phyloP scores from a whole-genome alignment of 1,140 invertebrate species.

The Tetragonula clypearis region DNA sequence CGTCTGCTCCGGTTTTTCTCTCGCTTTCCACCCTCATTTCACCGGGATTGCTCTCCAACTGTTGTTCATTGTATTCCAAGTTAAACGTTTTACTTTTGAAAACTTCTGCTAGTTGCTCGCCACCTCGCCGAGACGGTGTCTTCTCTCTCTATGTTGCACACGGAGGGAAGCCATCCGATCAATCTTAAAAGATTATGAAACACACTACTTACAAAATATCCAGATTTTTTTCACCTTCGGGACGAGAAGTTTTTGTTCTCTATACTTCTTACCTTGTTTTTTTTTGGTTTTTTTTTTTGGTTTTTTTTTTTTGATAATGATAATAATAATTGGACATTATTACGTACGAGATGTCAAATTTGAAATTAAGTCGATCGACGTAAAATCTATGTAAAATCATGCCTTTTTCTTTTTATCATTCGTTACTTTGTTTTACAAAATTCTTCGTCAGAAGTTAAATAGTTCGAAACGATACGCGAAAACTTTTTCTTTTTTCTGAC shows the following conservation, averaged over 20 bases:
- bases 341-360: background rate
- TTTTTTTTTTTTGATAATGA: background rate
- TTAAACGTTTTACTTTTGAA: constrained; percentile 23
- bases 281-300: no score
- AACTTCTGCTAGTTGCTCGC: constrained; percentile 25
- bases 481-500: constrained; percentile 15
- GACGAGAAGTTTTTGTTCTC: no score
- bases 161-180: background rate
- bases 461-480: background rate
- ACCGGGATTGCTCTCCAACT: background rate
- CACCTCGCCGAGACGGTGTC: background rate
- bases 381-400: background rate
- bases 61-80: constrained; percentile 21
- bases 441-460: background rate
- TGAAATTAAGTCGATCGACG: no score
- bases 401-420: background rate
- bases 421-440: background rate
- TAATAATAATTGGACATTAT: background rate
- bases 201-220: background rate
- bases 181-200: constrained; percentile 10
- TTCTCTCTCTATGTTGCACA: background rate
- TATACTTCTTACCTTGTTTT: background rate
- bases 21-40: constrained; percentile 5
- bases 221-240: background rate
- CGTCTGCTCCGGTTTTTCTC: background rate